phyloP scores from a whole-genome alignment of 53 echinoderm and acorn worm species.

The Arbacia lixula region DNA sequence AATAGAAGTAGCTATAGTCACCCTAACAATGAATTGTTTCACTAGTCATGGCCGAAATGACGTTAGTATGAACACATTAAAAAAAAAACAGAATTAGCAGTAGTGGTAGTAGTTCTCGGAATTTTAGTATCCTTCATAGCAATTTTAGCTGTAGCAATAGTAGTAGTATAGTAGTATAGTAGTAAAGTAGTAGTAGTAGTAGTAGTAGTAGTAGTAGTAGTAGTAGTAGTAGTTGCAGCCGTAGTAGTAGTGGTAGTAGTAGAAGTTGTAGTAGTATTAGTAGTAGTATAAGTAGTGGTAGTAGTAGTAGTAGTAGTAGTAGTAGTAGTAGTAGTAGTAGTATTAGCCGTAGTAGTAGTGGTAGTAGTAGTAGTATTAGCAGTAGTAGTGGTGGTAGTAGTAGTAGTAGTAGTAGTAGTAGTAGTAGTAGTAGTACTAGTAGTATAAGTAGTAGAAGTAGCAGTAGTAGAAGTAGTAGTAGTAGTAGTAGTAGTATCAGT shows the following conservation, averaged over 20 bases:
- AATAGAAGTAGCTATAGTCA: too few species aligned
- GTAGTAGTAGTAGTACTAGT: conserved; percentile 17
- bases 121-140: too few species aligned
- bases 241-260: not conserved
- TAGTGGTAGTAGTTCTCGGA: too few species aligned
- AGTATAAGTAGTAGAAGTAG: conserved; percentile 4
- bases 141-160: too few species aligned
- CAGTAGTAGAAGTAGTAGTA: conserved; percentile 20
- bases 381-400: not conserved
- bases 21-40: too few species aligned
- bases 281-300: not conserved
- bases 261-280: not conserved
- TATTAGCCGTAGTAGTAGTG: not conserved
- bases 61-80: too few species aligned
- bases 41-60: too few species aligned
- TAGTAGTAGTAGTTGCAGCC: too few species aligned
- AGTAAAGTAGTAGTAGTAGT: too few species aligned
- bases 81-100: too few species aligned
- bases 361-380: conserved; percentile 1
- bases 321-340: not conserved
- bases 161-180: too few species aligned
- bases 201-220: too few species aligned
- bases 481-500: conserved; percentile 18
- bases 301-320: not conserved
- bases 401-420: conserved; percentile 1